Percentiles rank a stretch among this genome's conserved stretches.
These are phyloP conservation scores for Temnothorax longispinosus DNA, from an alignment of 1,140 invertebrate species.

Conservation along the genomic window DNA sequence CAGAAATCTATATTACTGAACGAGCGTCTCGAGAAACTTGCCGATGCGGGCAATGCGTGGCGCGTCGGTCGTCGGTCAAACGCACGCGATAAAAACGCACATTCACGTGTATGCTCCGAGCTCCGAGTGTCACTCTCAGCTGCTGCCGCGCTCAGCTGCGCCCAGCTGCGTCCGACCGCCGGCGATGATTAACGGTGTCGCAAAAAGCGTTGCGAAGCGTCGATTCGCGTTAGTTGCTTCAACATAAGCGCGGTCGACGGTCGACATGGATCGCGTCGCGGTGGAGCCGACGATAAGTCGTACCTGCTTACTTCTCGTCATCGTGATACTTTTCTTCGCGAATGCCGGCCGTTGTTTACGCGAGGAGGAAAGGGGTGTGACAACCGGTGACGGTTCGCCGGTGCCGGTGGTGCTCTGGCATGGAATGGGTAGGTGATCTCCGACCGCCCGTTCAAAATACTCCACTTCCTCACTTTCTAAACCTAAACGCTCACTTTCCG, in stretches of 20 bases:
- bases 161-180: background rate
- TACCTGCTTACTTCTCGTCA: background rate
- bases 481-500: background rate
- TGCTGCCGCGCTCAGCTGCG: background rate
- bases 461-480: slow-evolving; percentile 8
- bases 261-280: background rate
- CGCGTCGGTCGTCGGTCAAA: background rate
- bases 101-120: background rate
- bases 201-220: slow-evolving; percentile 4
- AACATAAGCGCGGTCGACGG: background rate
- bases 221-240: background rate
- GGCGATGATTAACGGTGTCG: slow-evolving; percentile 10
- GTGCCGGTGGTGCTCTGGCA: slow-evolving; percentile 92
- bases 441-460: background rate
- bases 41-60: background rate
- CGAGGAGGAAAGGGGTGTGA: background rate
- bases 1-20: slow-evolving; percentile 3
- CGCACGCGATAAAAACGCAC: background rate
- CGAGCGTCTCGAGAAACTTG: background rate
- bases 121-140: background rate
- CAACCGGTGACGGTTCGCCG: background rate
- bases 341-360: slow-evolving; percentile 17
- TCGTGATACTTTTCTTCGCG: background rate
- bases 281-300: background rate
- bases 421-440: slow-evolving; percentile 90